Evolutionary conservation across 2,113 vertebrate species (phyloP).

Genomic region (Sturnira hondurensis): DNA sequence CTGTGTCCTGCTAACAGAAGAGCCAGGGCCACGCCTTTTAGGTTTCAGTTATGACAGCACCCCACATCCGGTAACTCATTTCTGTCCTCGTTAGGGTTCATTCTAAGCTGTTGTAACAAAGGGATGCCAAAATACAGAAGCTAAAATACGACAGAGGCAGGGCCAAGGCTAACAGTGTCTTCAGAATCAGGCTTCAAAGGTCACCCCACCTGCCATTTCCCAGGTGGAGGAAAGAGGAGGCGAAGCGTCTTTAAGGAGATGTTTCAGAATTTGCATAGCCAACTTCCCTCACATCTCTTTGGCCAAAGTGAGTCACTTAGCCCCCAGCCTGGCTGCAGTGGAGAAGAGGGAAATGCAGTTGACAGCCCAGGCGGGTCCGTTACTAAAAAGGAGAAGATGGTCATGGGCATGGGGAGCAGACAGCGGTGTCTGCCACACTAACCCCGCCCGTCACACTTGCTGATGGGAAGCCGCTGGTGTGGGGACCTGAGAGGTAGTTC

Average conservation of each 20-base stretch:
- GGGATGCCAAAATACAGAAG: not conserved
- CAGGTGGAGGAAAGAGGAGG: not conserved
- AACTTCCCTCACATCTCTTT: not conserved
- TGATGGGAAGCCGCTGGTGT: not conserved
- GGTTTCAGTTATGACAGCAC: not conserved
- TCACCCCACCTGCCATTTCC: not conserved
- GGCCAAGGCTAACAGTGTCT: not conserved
- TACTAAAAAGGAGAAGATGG: not conserved
- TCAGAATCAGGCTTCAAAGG: not conserved
- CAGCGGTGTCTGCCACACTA: not conserved
- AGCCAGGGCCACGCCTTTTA: not conserved
- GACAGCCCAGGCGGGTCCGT: not conserved
- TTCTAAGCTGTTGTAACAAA: not conserved
- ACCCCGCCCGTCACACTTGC: not conserved
- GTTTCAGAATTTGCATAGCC: not conserved
- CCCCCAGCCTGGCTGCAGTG: not conserved
- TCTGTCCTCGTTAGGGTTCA: not conserved
- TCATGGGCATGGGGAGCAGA: not conserved
- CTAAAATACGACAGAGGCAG: not conserved
- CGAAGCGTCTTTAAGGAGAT: not conserved
- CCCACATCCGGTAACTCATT: not conserved
- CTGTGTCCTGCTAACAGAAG: not conserved
- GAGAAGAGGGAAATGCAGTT: not conserved
- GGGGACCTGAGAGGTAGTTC: not conserved
- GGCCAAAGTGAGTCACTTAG: not conserved